Base-by-base conservation (phyloP, 2,113 vertebrate genomes). In the Syrmaticus mikado region DNA sequence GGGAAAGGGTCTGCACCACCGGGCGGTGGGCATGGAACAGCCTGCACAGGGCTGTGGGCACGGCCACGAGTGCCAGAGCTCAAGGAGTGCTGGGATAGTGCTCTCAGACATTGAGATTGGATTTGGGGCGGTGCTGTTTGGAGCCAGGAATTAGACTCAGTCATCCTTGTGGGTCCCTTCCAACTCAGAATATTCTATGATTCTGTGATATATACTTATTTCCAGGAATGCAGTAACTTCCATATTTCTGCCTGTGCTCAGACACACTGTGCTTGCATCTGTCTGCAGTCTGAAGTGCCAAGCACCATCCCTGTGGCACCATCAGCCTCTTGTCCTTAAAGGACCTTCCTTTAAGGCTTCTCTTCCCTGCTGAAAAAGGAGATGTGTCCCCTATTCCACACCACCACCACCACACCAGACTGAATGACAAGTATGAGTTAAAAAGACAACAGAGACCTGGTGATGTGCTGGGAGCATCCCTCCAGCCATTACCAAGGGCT, bases 281-380 rank as follows among this genome's bases (percentile, higher is more conserved):
- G 90, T 75, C 83, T 90, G 88, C 88, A 72, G 46, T 81, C 50
- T 74, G 48, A 92, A 95, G 93, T 61, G 92, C 95, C 95, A 96
- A 96, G 65, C 61, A 72, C 65, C 27, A 78, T 75, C 65, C 61
- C 30, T 40, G 34, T 75, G 57, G 73, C 65, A 90, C 57, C 46
- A 38, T 48, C 90, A 94, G 50, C 61, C 46, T 96, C 57, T 84
- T 95, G 88, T 95, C 96, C 96, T 96, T 95, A 96, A 92, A 95
- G 36, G 92, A 95, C 95, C 92, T 94, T 77, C 18, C 73, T 68
- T 52, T 74, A 72, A 81, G 82, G 80, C 83, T 94, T 90, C 57
- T 77, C 57, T 93, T 92, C 85, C 25, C 17, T 67, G 41, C 27
- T 60, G 65, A 85, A 91, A 70, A 67, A 93, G 24, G 11, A 88